Percentiles rank a stretch among this genome's conserved stretches.
phyloP scores from a whole-genome alignment of 2,797 vertebrate genomes.

The Hippoglossus hippoglossus region DNA sequence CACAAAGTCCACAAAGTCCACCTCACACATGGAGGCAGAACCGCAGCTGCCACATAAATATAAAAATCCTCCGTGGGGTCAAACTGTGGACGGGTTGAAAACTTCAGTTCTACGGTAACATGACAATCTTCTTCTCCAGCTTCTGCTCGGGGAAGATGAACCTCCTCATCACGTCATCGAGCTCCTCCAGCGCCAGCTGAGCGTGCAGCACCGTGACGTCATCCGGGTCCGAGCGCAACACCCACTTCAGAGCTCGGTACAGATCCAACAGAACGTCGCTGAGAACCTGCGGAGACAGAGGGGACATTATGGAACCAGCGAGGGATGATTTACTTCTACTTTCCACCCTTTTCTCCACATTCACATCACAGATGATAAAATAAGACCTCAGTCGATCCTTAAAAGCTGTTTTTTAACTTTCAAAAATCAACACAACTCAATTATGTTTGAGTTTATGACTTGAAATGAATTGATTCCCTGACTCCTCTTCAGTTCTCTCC shows the following conservation, averaged over 20 bases:
- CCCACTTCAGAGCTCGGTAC: constrained; percentile 93
- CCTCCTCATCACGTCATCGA: constrained; percentile 86
- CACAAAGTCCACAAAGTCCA: not conserved
- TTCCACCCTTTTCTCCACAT: too few relatives aligned
- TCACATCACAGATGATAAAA: too few relatives aligned
- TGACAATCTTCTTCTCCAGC: constrained; percentile 93
- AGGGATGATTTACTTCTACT: too few relatives aligned
- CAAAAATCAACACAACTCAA: too few relatives aligned
- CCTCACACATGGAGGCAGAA: too few relatives aligned
- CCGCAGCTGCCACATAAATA: too few relatives aligned
- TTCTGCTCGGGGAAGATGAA: constrained; percentile 89
- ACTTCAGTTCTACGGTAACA: constrained; percentile 83
- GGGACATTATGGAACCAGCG: not conserved
- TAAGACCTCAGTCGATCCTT: too few relatives aligned
- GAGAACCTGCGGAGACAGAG: constrained; percentile 85
- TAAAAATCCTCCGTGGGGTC: too few relatives aligned
- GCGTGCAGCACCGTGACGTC: constrained; percentile 87
- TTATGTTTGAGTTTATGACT: too few relatives aligned
- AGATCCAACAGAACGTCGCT: constrained; percentile 90
- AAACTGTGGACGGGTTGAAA: too few relatives aligned
- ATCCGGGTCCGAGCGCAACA: constrained; percentile 84
- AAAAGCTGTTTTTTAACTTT: too few relatives aligned
- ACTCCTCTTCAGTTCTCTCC: not conserved
- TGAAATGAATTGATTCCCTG: not conserved
- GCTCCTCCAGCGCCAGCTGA: constrained; percentile 92